Conservation (phyloP, 1,140 invertebrate species). For the Ceratina calcarata region DNA sequence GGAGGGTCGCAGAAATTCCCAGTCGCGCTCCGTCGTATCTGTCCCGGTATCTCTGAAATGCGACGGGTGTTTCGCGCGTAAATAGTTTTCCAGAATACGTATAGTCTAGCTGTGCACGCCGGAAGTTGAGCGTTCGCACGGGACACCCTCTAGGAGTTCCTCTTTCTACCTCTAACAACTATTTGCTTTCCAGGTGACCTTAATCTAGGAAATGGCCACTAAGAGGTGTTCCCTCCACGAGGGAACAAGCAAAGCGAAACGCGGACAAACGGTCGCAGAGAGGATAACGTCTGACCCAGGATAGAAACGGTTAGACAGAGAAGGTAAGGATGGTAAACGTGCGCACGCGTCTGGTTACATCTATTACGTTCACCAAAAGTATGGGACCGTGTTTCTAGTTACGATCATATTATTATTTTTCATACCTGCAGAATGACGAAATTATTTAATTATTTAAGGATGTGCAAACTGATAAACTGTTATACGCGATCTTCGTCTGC, state of each 20-base stretch:
- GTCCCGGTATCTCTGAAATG: conserved; percentile 31
- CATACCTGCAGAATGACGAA: no score
- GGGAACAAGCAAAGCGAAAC: conserved; percentile 31
- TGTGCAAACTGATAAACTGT: no score
- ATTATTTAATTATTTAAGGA: no score
- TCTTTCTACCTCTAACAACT: conserved; percentile 54
- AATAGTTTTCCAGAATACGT: conserved; percentile 56
- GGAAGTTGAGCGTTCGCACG: conserved; percentile 46
- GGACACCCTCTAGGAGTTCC: conserved; percentile 8
- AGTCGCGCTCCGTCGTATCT: conserved; percentile 10
- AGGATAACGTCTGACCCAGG: neutral
- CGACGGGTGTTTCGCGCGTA: conserved; percentile 51
- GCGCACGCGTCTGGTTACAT: no score
- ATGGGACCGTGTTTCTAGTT: no score
- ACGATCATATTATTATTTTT: no score
- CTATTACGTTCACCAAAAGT: no score
- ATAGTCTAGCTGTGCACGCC: conserved; percentile 9
- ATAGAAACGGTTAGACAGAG: no score
- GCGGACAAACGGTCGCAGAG: conserved; percentile 15
- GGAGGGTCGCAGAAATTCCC: conserved; percentile 4
- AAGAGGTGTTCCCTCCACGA: conserved; percentile 51
- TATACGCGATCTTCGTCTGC: no score
- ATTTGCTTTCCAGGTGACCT: conserved; percentile 66
- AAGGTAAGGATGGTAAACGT: neutral
- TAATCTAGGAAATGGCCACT: conserved; percentile 68